Percentiles rank a stretch among this genome's conserved stretches.
Evolutionary conservation across 2,113 vertebrate genomes (phyloP).

Genomic region (Plestiodon gilberti): DNA sequence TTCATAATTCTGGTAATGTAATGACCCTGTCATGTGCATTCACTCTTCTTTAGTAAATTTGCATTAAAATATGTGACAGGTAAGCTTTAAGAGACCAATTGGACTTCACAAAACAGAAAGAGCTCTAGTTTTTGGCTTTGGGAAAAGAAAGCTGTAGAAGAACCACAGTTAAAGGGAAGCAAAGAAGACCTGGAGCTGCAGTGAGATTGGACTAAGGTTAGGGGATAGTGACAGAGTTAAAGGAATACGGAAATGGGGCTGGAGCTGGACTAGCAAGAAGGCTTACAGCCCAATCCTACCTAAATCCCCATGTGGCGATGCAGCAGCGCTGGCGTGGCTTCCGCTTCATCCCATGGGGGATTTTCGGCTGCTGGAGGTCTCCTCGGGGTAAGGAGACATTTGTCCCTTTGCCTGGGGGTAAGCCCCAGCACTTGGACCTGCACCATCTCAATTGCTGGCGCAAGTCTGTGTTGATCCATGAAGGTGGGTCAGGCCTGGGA

Average conservation of each 20-base stretch:
- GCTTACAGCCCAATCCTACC: no score
- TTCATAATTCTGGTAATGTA: constrained; percentile 31
- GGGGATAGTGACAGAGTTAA: not conserved
- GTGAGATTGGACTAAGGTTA: not conserved
- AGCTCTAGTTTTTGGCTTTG: not conserved
- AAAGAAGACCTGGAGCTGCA: not conserved
- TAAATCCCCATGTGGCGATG: no score
- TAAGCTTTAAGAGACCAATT: not conserved
- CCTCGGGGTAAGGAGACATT: no score
- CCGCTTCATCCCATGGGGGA: no score
- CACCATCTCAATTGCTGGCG: no score
- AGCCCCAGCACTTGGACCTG: no score
- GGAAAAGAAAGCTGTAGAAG: not conserved
- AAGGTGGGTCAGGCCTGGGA: no score
- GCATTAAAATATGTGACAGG: not conserved
- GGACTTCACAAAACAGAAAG: not conserved
- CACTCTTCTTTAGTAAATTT: constrained; percentile 6
- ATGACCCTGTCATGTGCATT: not conserved
- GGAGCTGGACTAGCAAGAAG: not conserved
- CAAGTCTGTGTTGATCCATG: no score
- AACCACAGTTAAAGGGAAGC: not conserved
- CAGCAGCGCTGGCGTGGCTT: no score
- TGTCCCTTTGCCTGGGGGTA: no score
- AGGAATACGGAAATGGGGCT: not conserved
- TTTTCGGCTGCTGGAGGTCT: no score